phyloP scores from a whole-genome alignment of 1,140 invertebrate species.

The Drosophila carrolli region DNA sequence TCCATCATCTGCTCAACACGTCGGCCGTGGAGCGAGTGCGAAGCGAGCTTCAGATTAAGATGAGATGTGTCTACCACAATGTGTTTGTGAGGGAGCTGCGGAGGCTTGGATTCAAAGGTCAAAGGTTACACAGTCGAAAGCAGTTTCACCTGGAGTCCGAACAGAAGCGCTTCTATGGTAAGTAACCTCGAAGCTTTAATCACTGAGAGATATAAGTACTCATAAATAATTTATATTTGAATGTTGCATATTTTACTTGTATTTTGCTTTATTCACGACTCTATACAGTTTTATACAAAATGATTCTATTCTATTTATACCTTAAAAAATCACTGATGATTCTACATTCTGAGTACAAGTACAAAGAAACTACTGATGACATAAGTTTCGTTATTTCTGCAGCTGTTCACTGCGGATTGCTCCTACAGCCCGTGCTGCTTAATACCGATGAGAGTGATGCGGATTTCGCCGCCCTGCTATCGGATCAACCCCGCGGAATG shows the following conservation, averaged over 20 bases:
- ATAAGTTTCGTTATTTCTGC: not conserved
- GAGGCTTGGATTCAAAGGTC: slow-evolving; percentile 37
- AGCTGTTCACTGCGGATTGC: slow-evolving; percentile 62
- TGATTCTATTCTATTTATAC: no score
- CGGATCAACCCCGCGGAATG: slow-evolving; percentile 43
- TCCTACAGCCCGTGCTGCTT: slow-evolving; percentile 59
- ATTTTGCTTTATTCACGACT: no score
- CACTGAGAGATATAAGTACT: not conserved
- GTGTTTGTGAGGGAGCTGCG: slow-evolving; percentile 38
- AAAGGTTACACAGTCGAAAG: slow-evolving; percentile 55
- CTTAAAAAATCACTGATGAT: no score
- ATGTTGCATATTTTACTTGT: not conserved
- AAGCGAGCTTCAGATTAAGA: slow-evolving; percentile 36
- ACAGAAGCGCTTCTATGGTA: slow-evolving; percentile 70
- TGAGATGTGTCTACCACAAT: slow-evolving; percentile 59
- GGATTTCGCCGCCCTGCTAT: slow-evolving; percentile 61
- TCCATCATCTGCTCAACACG: slow-evolving; percentile 72
- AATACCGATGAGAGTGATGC: slow-evolving; percentile 65
- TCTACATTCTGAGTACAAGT: no score
- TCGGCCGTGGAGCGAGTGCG: slow-evolving; percentile 53
- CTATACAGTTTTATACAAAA: no score
- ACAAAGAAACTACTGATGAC: not conserved
- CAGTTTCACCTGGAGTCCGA: slow-evolving; percentile 57
- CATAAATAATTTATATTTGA: not conserved
- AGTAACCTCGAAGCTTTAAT: not conserved